These are phyloP conservation scores for Drosophila birchii DNA, from an alignment of 2,888 invertebrate genomes.

Conservation along the genomic window DNA sequence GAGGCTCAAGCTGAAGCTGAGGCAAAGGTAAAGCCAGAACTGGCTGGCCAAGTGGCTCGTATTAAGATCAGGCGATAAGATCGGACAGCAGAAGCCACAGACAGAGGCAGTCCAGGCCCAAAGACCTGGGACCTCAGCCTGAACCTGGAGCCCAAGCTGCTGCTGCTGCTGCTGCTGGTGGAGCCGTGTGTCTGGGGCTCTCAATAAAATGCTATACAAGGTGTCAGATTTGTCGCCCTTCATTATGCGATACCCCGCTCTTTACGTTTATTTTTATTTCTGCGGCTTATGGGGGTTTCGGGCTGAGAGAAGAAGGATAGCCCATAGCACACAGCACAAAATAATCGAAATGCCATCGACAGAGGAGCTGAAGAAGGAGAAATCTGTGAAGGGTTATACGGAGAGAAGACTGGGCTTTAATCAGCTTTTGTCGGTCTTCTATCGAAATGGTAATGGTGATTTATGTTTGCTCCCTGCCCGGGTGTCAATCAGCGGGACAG, in stretches of 20 bases:
- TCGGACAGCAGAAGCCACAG: slow-evolving; percentile 71
- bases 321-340: slow-evolving; percentile 33
- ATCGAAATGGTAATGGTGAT: slow-evolving; percentile 41
- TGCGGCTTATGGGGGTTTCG: slow-evolving; percentile 64
- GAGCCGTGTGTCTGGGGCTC: slow-evolving; percentile 55
- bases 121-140: not conserved
- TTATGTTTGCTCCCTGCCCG: slow-evolving; percentile 45
- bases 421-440: slow-evolving; percentile 64
- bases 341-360: slow-evolving; percentile 75
- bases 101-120: slow-evolving; percentile 31
- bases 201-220: slow-evolving; percentile 84
- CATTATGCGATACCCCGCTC: slow-evolving; percentile 76
- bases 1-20: not conserved
- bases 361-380: too few relatives aligned
- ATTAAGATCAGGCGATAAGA: slow-evolving; percentile 84
- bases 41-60: slow-evolving; percentile 74
- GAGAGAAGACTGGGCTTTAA: slow-evolving; percentile 51
- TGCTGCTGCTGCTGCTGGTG: not conserved
- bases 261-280: slow-evolving; percentile 35
- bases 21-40: slow-evolving; percentile 22
- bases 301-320: slow-evolving; percentile 5
- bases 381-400: not conserved
- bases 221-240: slow-evolving; percentile 85
- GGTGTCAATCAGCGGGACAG: slow-evolving; percentile 56
- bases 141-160: not conserved